Evolutionary conservation across 2,888 invertebrate genomes (phyloP).

Genomic region (Gasteruption jaculator): DNA sequence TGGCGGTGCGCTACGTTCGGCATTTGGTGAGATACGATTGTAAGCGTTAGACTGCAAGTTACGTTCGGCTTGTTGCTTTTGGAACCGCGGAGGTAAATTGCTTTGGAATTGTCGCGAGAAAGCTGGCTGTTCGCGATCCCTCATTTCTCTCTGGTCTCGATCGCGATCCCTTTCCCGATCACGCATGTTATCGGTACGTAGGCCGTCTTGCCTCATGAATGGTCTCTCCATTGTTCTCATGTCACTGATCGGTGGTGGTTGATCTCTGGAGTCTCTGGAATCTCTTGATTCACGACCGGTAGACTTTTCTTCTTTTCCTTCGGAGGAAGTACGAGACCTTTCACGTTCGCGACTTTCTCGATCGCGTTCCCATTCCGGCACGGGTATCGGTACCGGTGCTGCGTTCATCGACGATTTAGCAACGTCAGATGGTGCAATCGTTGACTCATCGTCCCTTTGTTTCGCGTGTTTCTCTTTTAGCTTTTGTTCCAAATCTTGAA

Average conservation of each 20-base stretch:
- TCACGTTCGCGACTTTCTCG: slow-evolving; percentile 50
- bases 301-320: slow-evolving; percentile 33
- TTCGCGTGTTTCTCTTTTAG: slow-evolving; percentile 58
- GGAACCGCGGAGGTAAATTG: slow-evolving; percentile 81
- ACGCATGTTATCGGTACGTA: slow-evolving; percentile 36
- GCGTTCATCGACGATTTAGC: slow-evolving; percentile 51
- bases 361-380: slow-evolving; percentile 57
- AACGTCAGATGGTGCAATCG: slow-evolving; percentile 41
- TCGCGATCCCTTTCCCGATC: slow-evolving; percentile 44
- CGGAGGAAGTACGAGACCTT: slow-evolving; percentile 48
- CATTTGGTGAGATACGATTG: slow-evolving; percentile 43
- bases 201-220: too few relatives aligned
- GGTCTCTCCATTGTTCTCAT: slow-evolving; percentile 25
- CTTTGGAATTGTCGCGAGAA: slow-evolving; percentile 75
- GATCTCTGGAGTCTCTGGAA: slow-evolving; percentile 17
- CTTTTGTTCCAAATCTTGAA: slow-evolving; percentile 67
- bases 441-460: slow-evolving; percentile 44
- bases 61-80: slow-evolving; percentile 67
- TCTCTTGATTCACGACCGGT: slow-evolving; percentile 20
- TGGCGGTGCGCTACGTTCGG: slow-evolving; percentile 39
- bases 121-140: slow-evolving; percentile 57
- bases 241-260: slow-evolving; percentile 27
- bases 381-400: slow-evolving; percentile 52
- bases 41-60: slow-evolving; percentile 31
- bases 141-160: slow-evolving; percentile 51